Conservation (phyloP, 1,140 invertebrate species). For the Drosophila ironensis region DNA sequence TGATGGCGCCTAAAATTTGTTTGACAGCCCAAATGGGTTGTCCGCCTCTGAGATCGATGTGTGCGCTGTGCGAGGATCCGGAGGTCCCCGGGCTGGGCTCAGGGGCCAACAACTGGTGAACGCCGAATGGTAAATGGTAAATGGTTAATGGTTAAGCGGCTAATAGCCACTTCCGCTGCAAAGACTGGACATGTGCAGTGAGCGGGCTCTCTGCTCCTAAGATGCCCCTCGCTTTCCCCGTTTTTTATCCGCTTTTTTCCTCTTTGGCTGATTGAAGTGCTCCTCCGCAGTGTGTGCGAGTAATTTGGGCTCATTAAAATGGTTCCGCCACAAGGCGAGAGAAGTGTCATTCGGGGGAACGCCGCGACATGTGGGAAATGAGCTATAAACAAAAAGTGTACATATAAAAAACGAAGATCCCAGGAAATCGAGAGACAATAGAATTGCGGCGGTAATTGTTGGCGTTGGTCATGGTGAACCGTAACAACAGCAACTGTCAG, state of each 20-base stretch:
- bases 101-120: conserved; percentile 38
- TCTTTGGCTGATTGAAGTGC: conserved; percentile 38
- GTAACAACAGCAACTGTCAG: conserved; percentile 79
- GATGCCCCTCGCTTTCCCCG: conserved; percentile 1
- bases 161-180: conserved; percentile 33
- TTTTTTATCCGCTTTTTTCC: conserved; percentile 30
- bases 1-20: conserved; percentile 38
- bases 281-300: conserved; percentile 17
- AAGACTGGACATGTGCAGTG: conserved; percentile 43
- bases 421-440: conserved; percentile 79
- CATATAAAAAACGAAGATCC: conserved; percentile 3
- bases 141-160: conserved; percentile 48
- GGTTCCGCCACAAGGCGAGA: conserved; percentile 48
- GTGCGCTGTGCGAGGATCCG: background rate
- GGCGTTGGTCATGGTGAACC: conserved; percentile 79
- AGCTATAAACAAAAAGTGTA: conserved; percentile 53
- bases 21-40: conserved; percentile 37
- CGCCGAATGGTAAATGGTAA: conserved; percentile 19
- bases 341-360: conserved; percentile 22
- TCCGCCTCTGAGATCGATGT: conserved; percentile 16
- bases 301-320: conserved; percentile 80
- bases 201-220: conserved; percentile 29
- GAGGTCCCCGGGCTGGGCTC: conserved; percentile 1
- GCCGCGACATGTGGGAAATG: conserved; percentile 71
- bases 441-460: conserved; percentile 78